These are phyloP conservation scores for Parasteatoda lunata DNA, from an alignment of 2,888 invertebrate genomes.

Conservation along the genomic window DNA sequence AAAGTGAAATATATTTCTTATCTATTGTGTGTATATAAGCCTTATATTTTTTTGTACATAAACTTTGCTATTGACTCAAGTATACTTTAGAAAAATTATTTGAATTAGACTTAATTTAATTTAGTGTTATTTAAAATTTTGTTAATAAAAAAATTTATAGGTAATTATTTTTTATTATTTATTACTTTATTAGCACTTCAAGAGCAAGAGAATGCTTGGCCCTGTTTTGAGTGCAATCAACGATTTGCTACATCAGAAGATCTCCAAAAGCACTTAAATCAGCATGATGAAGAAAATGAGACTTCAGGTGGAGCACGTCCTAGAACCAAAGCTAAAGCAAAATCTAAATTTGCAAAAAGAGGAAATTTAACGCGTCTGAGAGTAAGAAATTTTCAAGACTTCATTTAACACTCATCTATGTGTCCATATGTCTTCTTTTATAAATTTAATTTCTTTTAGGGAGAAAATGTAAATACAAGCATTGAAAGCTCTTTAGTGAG, in stretches of 20 bases:
- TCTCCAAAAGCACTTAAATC: constrained; percentile 79
- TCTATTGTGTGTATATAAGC: no score
- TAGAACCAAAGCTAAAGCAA: constrained; percentile 37
- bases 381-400: constrained; percentile 16
- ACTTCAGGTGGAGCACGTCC: constrained; percentile 26
- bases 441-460: neutral
- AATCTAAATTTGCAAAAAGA: constrained; percentile 56
- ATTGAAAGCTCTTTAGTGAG: constrained; percentile 42
- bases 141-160: neutral
- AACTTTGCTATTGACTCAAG: no score
- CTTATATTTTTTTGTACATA: no score
- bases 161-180: neutral
- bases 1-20: no score
- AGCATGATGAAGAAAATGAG: constrained; percentile 72
- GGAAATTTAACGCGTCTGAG: constrained; percentile 22
- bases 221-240: constrained; percentile 80
- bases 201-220: constrained; percentile 76
- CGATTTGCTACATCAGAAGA: constrained; percentile 78
- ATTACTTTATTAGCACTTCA: constrained; percentile 29
- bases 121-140: no score
- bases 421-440: no score
- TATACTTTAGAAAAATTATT: no score
- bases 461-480: constrained; percentile 16
- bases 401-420: no score
- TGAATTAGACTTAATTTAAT: no score